Evolutionary conservation across 2,113 vertebrate genomes (phyloP).

Genomic region (Scytalopus superciliaris): DNA sequence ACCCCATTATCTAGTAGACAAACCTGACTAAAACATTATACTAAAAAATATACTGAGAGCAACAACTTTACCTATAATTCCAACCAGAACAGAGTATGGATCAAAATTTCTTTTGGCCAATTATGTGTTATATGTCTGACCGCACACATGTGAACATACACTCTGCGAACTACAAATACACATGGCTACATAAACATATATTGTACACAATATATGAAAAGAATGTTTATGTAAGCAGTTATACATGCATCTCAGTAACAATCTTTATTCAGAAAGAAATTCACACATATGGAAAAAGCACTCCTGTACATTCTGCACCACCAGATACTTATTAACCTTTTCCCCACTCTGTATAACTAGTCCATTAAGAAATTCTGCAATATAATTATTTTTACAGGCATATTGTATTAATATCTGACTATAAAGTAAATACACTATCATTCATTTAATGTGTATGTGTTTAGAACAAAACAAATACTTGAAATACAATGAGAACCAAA

Average conservation of each 20-base stretch:
- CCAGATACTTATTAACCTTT: background rate
- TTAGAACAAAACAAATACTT: background rate
- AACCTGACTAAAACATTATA: background rate
- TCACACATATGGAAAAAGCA: background rate
- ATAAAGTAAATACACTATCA: background rate
- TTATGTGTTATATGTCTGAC: background rate
- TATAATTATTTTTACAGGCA: background rate
- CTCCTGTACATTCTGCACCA: background rate
- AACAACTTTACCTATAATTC: background rate
- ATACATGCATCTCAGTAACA: background rate
- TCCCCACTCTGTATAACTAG: background rate
- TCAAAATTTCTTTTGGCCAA: background rate
- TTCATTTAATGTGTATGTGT: background rate
- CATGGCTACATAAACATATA: background rate
- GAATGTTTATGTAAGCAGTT: background rate
- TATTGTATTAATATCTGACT: background rate
- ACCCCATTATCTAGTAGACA: background rate
- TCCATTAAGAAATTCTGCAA: background rate
- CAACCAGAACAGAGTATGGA: background rate
- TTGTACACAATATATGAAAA: background rate
- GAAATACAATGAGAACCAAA: background rate
- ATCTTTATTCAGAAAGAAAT: background rate
- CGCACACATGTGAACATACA: background rate
- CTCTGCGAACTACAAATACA: background rate
- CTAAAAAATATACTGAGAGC: background rate